These are phyloP conservation scores for Rallus limicola DNA, from an alignment of 2,113 vertebrate genomes.

Conservation along the genomic window DNA sequence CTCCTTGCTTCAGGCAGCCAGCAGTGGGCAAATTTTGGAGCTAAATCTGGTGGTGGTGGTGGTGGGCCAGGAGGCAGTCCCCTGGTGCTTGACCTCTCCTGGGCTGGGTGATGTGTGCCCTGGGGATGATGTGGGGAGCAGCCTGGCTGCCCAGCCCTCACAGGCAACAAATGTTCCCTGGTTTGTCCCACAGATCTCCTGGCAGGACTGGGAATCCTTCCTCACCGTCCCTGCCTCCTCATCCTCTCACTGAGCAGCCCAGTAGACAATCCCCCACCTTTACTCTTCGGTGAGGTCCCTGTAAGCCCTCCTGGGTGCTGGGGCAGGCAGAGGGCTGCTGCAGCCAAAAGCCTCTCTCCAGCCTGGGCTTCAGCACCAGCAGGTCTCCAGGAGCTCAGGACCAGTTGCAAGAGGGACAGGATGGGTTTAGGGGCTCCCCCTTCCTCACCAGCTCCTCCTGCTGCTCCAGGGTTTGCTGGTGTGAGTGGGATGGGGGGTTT, in stretches of 20 bases:
- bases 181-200: rapidly evolving
- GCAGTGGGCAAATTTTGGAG: rapidly evolving
- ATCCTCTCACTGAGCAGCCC: background rate
- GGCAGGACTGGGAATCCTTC: background rate
- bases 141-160: background rate
- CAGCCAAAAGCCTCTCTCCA: background rate
- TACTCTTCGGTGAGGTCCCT: background rate
- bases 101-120: too few species aligned
- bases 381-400: background rate
- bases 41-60: background rate
- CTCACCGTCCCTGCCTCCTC: background rate
- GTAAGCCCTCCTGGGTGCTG: background rate
- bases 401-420: too few species aligned
- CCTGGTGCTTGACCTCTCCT: background rate
- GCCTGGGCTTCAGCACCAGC: background rate
- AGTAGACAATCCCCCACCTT: background rate
- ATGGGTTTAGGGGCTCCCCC: background rate
- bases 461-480: background rate
- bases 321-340: background rate
- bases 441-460: background rate
- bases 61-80: rapidly evolving
- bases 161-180: background rate
- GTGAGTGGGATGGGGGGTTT: too few species aligned
- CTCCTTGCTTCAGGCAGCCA: rapidly evolving
- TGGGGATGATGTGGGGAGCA: background rate